Base-by-base conservation (phyloP, 2,797 vertebrate genomes). In the Pseudochromis fuscus region DNA sequence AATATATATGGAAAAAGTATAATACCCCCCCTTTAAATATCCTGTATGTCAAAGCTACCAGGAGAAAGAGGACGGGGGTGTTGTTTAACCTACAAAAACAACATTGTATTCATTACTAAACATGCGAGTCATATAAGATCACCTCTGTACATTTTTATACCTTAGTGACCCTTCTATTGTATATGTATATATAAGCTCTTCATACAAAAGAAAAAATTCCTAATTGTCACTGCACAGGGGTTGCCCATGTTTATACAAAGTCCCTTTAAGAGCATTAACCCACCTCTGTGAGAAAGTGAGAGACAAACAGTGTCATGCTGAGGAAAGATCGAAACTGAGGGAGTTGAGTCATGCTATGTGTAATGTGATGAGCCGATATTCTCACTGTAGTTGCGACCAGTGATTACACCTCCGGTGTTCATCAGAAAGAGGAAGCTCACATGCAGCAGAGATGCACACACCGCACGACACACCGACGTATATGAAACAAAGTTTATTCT, bases 401-500 rank as follows among this genome's bases (percentile, higher is more conserved):
- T 44, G 53, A 50, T 51, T 11, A 18, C 12, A 53, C 61, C 67
- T 72, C 42, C 40, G 33, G 4, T 4, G 1, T 50, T 79, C 48
- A 63, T 27, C 1, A 50, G 74, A 87, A 87, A 79, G 72, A 84
- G 77, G 83, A 87, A 82, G 46, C 19, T 24, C 0, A 37, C 4
- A n/a, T 3, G 10, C 13, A 44, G 49, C 15, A 30, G 0, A 30
- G 35, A 46, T 6, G n/a, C 5, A 65, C 55, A 77, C n/a, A 82
- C 3, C 42, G 16, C 61, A 61, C 75, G 8, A 24, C 66, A 84
- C 65, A 25, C 75, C 75, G n/a, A 49, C 89, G 66, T 93, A 83
- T 99, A 98, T 93, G 96, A 99, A 99, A 98, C 96, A 98, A 98
- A 93, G 94, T 97, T 96, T 96, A 95, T 92, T 94, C 94, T 97